Base-by-base conservation (phyloP, 2,113 vertebrate species). In the Mastomys coucha region DNA sequence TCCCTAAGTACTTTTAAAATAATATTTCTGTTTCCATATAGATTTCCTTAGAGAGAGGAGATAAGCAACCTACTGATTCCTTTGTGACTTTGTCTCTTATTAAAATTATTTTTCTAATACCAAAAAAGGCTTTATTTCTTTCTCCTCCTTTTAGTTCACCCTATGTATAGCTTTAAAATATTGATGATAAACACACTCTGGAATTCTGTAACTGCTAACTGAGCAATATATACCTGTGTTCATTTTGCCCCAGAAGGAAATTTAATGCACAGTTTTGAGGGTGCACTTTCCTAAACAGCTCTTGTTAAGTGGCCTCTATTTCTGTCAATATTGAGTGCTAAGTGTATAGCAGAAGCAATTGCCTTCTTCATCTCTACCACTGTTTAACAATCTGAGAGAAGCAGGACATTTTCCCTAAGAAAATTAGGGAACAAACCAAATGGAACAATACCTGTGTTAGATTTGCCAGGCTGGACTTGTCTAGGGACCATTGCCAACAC, bases 121-220 rank as follows among this genome's bases (percentile, higher is more conserved):
- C 92, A 85, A 53, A 20, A 91, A 51, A 96, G 80, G 28, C 24
- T 93, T 75, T 65, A 51, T 84, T 87, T 90, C n/a, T 85, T 92
- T 92, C 80, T 49, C 7, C 53, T 82, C 81, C 13, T 85, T 84
- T 73, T 75, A 42, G 39, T 76, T 81, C 67, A 45, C 49, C 78
- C 36, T 69, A 39, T 31, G 56, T 87, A 31, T 49, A 75, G 3
- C 31, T 97, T 91, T 80, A 89, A 95, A 93, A 95, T 95, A 90
- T 81, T 42, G 13, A 82, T 77, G 17, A 88, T 77, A 95, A 78
- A 49, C 76, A 36, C 16, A 10, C 39, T 28, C 24, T 88, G 22
- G 39, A 28, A 60, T 73, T 89, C 31, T 80, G 11, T 67, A 60
- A 45, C n/a, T 86, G 73, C 22, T 84, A 78, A 88, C 33, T 70